Evolutionary conservation across 2,797 vertebrate genomes (phyloP).

Genomic region (Amblyopsis hoosieri): DNA sequence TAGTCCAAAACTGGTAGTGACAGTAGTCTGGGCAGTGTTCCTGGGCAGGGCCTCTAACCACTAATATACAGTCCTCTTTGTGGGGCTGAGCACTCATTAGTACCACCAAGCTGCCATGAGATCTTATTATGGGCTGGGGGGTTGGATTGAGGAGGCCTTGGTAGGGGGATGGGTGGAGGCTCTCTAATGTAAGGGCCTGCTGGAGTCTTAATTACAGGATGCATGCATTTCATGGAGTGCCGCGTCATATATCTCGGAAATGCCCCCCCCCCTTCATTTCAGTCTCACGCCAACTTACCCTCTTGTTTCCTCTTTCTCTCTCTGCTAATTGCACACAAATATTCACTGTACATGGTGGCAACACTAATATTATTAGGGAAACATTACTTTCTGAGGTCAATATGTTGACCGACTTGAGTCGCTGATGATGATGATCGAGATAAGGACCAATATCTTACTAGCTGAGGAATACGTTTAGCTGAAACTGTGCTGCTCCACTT

Average conservation of each 20-base stretch:
- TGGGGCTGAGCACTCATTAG: constrained; percentile 68
- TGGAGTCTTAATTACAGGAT: constrained; percentile 83
- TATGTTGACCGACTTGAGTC: too few relatives aligned
- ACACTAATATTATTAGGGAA: too few relatives aligned
- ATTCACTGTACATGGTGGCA: too few relatives aligned
- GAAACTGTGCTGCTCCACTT: too few relatives aligned
- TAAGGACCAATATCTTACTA: too few relatives aligned
- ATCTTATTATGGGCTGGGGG: constrained; percentile 63
- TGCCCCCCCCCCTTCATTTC: constrained; percentile 21
- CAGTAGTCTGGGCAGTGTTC: constrained; percentile 4
- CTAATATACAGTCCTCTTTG: constrained; percentile 52
- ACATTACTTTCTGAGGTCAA: too few relatives aligned
- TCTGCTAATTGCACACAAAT: neutral
- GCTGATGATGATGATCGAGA: too few relatives aligned
- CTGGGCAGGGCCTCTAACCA: constrained; percentile 32
- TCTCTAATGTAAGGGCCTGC: constrained; percentile 64
- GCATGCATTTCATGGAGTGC: constrained; percentile 77
- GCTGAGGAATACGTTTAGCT: too few relatives aligned
- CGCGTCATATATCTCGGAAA: constrained; percentile 79
- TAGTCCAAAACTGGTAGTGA: constrained; percentile 9
- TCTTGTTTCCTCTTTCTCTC: neutral
- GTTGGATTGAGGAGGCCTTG: constrained; percentile 26
- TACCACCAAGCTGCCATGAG: constrained; percentile 62
- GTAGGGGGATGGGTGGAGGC: constrained; percentile 49
- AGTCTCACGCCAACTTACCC: constrained; percentile 48